These are phyloP conservation scores for Halictus quadricinctus DNA, from an alignment of 2,888 invertebrate genomes.

Conservation along the genomic window DNA sequence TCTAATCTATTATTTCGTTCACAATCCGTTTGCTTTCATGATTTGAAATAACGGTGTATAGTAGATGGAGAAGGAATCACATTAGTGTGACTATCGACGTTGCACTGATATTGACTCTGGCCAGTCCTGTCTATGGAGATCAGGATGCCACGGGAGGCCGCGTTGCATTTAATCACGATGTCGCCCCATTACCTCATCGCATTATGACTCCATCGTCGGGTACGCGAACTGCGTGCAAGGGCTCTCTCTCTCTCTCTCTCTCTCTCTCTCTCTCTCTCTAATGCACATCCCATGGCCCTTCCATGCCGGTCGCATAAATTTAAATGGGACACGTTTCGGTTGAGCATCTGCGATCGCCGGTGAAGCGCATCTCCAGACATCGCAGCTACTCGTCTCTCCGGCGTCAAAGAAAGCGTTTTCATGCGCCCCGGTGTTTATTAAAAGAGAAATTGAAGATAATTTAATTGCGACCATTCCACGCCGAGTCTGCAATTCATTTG, in stretches of 20 bases:
- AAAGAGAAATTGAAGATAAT: constrained; percentile 46
- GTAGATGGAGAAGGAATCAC: neutral
- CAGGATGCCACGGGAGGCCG: constrained; percentile 27
- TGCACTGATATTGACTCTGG: constrained; percentile 22
- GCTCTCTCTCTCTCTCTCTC: neutral
- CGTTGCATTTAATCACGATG: constrained; percentile 64
- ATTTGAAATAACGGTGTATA: neutral
- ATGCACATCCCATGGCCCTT: neutral
- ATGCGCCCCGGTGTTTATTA: constrained; percentile 15
- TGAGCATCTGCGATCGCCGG: constrained; percentile 62
- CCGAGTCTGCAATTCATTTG: constrained; percentile 13
- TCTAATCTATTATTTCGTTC: neutral
- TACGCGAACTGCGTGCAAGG: constrained; percentile 16
- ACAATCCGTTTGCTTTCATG: neutral
- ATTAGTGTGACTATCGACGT: constrained; percentile 28
- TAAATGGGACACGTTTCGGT: constrained; percentile 66
- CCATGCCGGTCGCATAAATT: constrained; percentile 68
- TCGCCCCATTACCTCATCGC: constrained; percentile 63
- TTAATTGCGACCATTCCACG: constrained; percentile 34
- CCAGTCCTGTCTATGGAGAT: constrained; percentile 41
- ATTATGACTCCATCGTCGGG: constrained; percentile 56
- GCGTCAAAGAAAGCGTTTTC: constrained; percentile 34
- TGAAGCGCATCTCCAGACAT: constrained; percentile 53
- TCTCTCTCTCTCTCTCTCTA: neutral
- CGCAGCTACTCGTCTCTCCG: constrained; percentile 18